A percentile compares a stretch with the other conserved stretches of the same genome.
Evolutionary conservation across 2,888 invertebrate genomes (phyloP).

Genomic region (Andrena camellia): DNA sequence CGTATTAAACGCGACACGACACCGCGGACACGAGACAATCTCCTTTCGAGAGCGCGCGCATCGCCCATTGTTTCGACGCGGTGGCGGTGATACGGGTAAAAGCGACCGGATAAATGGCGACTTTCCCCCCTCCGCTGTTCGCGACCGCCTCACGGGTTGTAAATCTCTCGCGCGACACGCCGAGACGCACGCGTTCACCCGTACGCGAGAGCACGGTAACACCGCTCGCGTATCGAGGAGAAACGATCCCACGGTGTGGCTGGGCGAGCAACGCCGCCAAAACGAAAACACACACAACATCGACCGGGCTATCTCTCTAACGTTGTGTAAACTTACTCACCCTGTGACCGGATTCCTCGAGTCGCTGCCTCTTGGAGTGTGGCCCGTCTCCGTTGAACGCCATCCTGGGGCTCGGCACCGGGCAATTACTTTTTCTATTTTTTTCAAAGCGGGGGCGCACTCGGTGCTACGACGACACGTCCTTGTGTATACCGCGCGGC

Average conservation of each 20-base stretch:
- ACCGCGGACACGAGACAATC: constrained; percentile 55
- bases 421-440: constrained; percentile 43
- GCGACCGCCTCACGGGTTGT: constrained; percentile 54
- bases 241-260: background rate
- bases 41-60: constrained; percentile 67
- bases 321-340: constrained; percentile 73
- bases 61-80: constrained; percentile 70
- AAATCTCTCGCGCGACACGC: constrained; percentile 61
- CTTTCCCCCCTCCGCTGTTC: constrained; percentile 61
- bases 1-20: constrained; percentile 50
- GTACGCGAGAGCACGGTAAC: background rate
- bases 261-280: background rate
- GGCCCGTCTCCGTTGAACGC: constrained; percentile 86
- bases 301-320: constrained; percentile 1
- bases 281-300: background rate
- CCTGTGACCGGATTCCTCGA: constrained; percentile 84
- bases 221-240: background rate
- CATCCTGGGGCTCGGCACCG: constrained; percentile 79
- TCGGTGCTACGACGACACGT: constrained; percentile 63
- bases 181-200: constrained; percentile 55
- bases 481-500: constrained; percentile 60
- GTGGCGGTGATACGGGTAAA: constrained; percentile 68
- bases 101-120: constrained; percentile 77
- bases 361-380: constrained; percentile 85
- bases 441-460: constrained; percentile 48